Evolutionary conservation across 1,140 invertebrate genomes (phyloP).

Genomic region (Lycorma delicatula): DNA sequence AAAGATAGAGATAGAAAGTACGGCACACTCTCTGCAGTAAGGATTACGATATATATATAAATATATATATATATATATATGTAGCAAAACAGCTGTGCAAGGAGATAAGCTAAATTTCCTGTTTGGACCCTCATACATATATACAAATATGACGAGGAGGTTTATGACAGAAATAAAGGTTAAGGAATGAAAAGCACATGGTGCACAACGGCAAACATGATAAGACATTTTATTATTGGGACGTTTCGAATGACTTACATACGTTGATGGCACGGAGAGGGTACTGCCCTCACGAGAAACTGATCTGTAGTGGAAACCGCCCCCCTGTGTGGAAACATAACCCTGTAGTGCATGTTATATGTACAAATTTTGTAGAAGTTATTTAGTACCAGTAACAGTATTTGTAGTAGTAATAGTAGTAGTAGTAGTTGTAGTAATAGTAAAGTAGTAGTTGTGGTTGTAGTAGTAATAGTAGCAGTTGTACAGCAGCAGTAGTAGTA

Average conservation of each 20-base stretch:
- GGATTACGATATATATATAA: no score
- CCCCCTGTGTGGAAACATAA: slow-evolving; percentile 25
- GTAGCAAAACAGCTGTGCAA: no score
- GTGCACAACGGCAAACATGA: slow-evolving; percentile 20
- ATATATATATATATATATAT: no score
- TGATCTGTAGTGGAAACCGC: slow-evolving; percentile 38
- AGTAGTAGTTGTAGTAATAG: neutral
- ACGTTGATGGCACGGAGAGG: slow-evolving; percentile 62
- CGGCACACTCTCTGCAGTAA: no score
- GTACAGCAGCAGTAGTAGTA: no score
- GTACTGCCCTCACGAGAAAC: slow-evolving; percentile 54
- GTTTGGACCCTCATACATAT: no score
- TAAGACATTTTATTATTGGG: neutral
- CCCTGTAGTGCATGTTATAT: no score
- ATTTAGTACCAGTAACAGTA: neutral
- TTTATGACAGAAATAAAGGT: no score
- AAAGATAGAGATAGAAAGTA: no score
- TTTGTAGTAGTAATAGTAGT: neutral
- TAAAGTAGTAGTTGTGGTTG: neutral
- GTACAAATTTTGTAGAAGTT: no score
- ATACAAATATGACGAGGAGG: no score
- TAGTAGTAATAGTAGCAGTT: neutral
- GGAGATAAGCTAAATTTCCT: no score
- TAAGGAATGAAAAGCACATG: neutral
- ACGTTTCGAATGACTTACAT: slow-evolving; percentile 40